Percentiles rank a stretch among this genome's conserved stretches.
Conservation (phyloP, 2,797 vertebrate genomes). For the Cyprinodon diabolis region DNA sequence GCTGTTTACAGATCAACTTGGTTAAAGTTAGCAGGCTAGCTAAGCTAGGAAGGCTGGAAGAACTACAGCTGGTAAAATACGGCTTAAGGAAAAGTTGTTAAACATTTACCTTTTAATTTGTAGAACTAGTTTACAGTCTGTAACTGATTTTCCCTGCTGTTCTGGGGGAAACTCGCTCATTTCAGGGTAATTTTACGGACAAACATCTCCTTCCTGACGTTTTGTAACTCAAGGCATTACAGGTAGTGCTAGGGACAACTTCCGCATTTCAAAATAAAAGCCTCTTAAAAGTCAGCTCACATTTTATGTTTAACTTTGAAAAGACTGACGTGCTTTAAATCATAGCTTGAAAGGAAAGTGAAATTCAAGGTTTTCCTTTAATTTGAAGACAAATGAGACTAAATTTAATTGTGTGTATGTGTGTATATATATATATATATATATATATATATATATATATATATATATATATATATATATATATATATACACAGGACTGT, state of each 20-base stretch:
- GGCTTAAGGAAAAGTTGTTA: conserved; percentile 26
- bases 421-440: too few species aligned
- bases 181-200: background rate
- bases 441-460: too few species aligned
- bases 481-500: too few species aligned
- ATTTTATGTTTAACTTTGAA: too few species aligned
- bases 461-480: too few species aligned
- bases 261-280: background rate
- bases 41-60: background rate
- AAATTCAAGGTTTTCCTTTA: too few species aligned
- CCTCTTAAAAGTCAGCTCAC: background rate
- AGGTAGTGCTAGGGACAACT: background rate
- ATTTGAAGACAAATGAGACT: too few species aligned
- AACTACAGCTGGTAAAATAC: background rate
- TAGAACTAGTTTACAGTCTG: background rate
- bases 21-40: conserved; percentile 42
- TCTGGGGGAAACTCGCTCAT: background rate
- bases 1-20: conserved; percentile 1
- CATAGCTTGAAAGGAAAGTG: too few species aligned
- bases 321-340: too few species aligned
- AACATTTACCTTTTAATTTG: conserved; percentile 46
- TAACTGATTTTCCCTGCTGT: background rate
- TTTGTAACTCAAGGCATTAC: background rate
- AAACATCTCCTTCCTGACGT: background rate
- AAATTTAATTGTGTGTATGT: too few species aligned